Evolutionary conservation across 2,797 vertebrate species (phyloP).

Genomic region (Mus spretus): DNA sequence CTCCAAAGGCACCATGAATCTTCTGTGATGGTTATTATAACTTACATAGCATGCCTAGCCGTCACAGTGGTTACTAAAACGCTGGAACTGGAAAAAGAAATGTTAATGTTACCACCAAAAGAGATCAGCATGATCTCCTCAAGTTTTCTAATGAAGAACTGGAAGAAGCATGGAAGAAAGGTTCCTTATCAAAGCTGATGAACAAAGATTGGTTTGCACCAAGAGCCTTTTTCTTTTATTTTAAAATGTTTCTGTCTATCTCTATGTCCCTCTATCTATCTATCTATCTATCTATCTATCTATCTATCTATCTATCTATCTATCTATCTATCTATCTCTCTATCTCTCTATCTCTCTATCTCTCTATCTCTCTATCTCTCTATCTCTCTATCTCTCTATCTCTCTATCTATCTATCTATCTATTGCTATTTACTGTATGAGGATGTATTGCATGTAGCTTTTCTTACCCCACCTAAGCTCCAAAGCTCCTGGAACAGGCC

Average conservation of each 20-base stretch:
- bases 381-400: too few relatives aligned
- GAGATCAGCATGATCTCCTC: not conserved
- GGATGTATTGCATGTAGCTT: not conserved
- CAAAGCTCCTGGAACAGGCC: too few relatives aligned
- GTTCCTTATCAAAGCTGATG: not conserved
- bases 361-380: not conserved
- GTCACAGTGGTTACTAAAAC: not conserved
- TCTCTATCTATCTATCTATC: too few relatives aligned
- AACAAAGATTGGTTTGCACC: not conserved
- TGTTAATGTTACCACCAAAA: not conserved
- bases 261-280: not conserved
- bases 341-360: not conserved
- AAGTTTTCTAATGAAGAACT: not conserved
- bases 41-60: not conserved
- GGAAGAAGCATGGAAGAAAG: not conserved
- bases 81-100: not conserved
- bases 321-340: too few relatives aligned
- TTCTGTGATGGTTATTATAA: not conserved
- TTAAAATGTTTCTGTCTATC: not conserved
- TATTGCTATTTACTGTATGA: not conserved
- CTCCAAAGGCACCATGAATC: not conserved
- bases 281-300: not conserved
- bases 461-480: too few relatives aligned
- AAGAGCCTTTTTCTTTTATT: not conserved
- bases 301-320: too few relatives aligned